Base-by-base conservation (phyloP, 2,888 invertebrate species). In the Anthophora plumipes region DNA sequence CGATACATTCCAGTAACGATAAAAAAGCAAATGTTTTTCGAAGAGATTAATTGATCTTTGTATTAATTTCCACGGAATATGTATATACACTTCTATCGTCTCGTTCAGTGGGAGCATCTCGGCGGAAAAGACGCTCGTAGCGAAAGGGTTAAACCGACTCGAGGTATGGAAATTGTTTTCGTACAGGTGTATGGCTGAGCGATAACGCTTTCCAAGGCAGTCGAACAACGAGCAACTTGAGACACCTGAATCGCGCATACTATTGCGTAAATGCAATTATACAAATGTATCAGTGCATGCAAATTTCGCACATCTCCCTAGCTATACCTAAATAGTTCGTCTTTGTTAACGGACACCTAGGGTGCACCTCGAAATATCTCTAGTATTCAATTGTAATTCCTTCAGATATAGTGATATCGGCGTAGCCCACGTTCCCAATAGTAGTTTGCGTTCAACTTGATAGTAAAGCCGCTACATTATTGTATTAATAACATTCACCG, bases 351-450 rank as follows among this genome's bases (percentile, higher is more conserved):
- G 41, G 74, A 71, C 50, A 50, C 37, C 25, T 48, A 37, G n/a
- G 39, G 12, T 8, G 14, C 39, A 22, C 12, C 22, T 31, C 59
- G 73, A 70, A 73, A 76, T 61, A 73, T 85, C 63, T 72, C 54
- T 77, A 80, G 60, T 55, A 75, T 85, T 80, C 75, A 70, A 46
- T 77, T 66, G 31, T 71, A 85, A 80, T 75, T n/a, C 74, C 69
- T 54, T 59, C 67, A 57, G 41, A 78, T 59, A 55, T 48, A 55
- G 41, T 25, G 64, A 71, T 70, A 31, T 50, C 72, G 52, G 39
- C 66, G 22, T 43, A 31, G 66, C 37, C 50, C 61, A 14, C 57
- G 67, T 80, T 63, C 80, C n/a, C 37, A 39, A 54, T 22, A 17
- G 43, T 9, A 46, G n/a, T 75, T 68, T 25, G 52, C 59, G 39